Conservation (phyloP, 2,797 vertebrate species). For the Cirrhinus mrigala region DNA sequence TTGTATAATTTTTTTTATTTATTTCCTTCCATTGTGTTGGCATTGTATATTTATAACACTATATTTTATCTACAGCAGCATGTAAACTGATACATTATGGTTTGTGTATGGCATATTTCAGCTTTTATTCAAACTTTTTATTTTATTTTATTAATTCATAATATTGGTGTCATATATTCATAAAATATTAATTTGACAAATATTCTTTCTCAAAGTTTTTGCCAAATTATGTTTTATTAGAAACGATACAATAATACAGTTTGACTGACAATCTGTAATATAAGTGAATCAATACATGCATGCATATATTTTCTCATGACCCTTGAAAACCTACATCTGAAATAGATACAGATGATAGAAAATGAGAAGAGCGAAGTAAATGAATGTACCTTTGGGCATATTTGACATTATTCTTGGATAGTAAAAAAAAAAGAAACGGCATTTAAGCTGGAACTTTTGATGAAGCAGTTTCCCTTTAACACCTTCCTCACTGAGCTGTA, state of each 20-base stretch:
- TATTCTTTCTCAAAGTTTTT: neutral
- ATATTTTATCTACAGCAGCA: neutral
- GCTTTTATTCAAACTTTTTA: neutral
- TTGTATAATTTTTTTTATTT: too few species aligned
- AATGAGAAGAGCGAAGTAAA: neutral
- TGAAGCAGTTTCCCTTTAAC: neutral
- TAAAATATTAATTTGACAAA: too few species aligned
- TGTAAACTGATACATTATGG: neutral
- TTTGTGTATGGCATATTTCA: neutral
- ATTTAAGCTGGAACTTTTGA: conserved; percentile 8
- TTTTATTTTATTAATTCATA: neutral
- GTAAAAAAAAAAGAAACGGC: neutral
- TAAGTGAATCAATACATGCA: neutral
- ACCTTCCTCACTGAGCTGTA: neutral
- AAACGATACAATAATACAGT: neutral
- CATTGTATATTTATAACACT: neutral
- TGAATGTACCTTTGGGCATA: neutral
- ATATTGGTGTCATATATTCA: neutral
- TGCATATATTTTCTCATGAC: neutral
- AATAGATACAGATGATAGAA: neutral
- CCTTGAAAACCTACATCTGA: neutral
- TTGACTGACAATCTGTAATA: neutral
- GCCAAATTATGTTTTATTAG: neutral
- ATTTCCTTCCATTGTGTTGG: neutral
- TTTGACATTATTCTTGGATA: neutral